phyloP scores from a whole-genome alignment of 2,113 vertebrate species.

The Actinemys pallida region DNA sequence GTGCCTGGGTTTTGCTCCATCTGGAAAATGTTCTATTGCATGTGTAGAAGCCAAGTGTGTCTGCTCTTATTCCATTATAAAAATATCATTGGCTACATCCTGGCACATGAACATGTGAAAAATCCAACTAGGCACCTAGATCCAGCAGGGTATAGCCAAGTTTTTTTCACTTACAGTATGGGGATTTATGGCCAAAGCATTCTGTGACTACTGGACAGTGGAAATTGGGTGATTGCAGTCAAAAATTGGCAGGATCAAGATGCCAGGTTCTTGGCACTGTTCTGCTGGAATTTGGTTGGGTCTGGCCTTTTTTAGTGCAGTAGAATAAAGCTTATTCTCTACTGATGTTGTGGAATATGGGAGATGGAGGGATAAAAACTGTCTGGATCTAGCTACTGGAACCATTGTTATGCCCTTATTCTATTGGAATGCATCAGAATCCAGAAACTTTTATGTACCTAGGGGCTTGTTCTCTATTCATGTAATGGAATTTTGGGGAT shows the following conservation, averaged over 20 bases:
- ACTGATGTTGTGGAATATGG: neutral
- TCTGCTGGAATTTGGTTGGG: neutral
- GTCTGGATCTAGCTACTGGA: neutral
- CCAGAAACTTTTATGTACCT: neutral
- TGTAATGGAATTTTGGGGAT: neutral
- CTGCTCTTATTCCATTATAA: fast-evolving
- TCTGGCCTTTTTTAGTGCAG: neutral
- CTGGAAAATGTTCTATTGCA: fast-evolving
- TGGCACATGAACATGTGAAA: fast-evolving
- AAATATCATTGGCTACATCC: fast-evolving
- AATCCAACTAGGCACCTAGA: fast-evolving
- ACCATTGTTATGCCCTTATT: neutral
- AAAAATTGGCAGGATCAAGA: neutral
- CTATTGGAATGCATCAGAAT: neutral
- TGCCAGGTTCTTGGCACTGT: neutral
- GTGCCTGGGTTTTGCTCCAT: fast-evolving
- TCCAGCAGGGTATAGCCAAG: neutral
- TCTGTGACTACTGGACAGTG: neutral
- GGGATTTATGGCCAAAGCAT: neutral
- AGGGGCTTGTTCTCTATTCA: neutral
- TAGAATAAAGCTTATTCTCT: neutral
- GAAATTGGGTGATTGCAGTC: neutral
- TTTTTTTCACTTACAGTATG: neutral
- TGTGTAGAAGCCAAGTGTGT: fast-evolving
- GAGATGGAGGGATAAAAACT: neutral